Percentiles rank a stretch among this genome's conserved stretches.
These are phyloP conservation scores for Lasioglossum zephyrum DNA, from an alignment of 2,888 invertebrate genomes.

Conservation along the genomic window DNA sequence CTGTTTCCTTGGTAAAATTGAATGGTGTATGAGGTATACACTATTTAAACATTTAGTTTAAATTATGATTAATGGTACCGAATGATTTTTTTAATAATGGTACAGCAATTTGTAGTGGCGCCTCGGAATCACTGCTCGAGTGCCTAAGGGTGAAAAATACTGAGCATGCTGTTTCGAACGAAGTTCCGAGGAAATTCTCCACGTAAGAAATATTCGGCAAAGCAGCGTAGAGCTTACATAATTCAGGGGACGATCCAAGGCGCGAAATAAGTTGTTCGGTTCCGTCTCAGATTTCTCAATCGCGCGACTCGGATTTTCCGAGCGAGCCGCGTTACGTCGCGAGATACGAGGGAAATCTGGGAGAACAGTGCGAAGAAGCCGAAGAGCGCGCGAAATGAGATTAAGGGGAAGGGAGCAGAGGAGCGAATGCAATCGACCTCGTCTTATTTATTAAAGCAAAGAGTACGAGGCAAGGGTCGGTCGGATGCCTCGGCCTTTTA, in stretches of 20 bases:
- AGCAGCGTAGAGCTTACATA: not conserved
- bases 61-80: no score
- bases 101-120: no score
- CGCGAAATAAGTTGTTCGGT: not conserved
- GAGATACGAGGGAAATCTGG: not conserved
- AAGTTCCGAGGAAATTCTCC: not conserved
- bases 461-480: constrained; percentile 53
- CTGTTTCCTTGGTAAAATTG: no score
- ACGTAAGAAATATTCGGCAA: not conserved
- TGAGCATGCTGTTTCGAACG: not conserved
- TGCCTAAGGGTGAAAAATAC: not conserved
- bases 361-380: constrained; percentile 13
- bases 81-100: no score
- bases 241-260: not conserved
- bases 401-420: constrained; percentile 39
- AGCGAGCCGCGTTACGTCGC: not conserved
- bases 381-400: constrained; percentile 41
- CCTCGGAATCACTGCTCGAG: no score
- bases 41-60: no score
- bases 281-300: not conserved
- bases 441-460: constrained; percentile 72
- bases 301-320: not conserved
- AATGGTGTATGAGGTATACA: no score
- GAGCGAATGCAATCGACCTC: constrained; percentile 56
- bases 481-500: constrained; percentile 59